Percentiles rank a stretch among this genome's conserved stretches.
Evolutionary conservation across 2,113 vertebrate species (phyloP).

Genomic region (Osmerus mordax): DNA sequence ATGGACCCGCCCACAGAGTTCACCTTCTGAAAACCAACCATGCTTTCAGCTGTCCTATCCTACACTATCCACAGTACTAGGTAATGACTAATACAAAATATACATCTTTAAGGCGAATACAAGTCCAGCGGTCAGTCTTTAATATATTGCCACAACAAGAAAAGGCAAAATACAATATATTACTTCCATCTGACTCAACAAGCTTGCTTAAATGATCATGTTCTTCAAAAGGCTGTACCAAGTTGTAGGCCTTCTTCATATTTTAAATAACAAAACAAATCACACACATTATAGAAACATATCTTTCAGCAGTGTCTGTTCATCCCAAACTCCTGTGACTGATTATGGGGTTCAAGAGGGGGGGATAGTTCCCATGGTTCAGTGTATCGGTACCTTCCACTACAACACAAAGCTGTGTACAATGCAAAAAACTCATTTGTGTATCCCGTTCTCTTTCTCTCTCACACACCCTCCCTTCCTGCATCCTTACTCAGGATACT

Average conservation of each 20-base stretch:
- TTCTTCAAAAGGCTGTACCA: slow-evolving; percentile 64
- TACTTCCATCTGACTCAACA: slow-evolving; percentile 7
- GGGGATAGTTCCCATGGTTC: no score
- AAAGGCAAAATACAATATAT: slow-evolving; percentile 32
- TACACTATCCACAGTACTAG: slow-evolving; percentile 36
- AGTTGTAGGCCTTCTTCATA: slow-evolving; percentile 17
- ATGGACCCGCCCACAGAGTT: slow-evolving; percentile 31
- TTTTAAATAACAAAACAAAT: slow-evolving; percentile 4
- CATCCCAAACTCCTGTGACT: not conserved
- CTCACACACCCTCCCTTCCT: not conserved
- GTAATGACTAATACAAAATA: slow-evolving; percentile 44
- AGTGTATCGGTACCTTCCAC: no score
- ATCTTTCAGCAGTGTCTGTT: slow-evolving; percentile 24
- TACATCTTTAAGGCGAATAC: slow-evolving; percentile 60
- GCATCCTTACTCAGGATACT: slow-evolving; percentile 12
- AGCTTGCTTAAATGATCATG: slow-evolving; percentile 40
- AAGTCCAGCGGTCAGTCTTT: slow-evolving; percentile 39
- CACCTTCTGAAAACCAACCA: slow-evolving; percentile 25
- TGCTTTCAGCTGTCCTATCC: slow-evolving; percentile 40
- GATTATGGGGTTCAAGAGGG: no score
- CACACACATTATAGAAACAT: slow-evolving; percentile 19
- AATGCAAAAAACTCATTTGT: no score
- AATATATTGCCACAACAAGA: slow-evolving; percentile 41
- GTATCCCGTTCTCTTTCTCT: no score
- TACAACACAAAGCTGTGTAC: no score